These are phyloP conservation scores for Caenorhabditis uteleia DNA, from an alignment of 2,888 invertebrate genomes.

Conservation along the genomic window DNA sequence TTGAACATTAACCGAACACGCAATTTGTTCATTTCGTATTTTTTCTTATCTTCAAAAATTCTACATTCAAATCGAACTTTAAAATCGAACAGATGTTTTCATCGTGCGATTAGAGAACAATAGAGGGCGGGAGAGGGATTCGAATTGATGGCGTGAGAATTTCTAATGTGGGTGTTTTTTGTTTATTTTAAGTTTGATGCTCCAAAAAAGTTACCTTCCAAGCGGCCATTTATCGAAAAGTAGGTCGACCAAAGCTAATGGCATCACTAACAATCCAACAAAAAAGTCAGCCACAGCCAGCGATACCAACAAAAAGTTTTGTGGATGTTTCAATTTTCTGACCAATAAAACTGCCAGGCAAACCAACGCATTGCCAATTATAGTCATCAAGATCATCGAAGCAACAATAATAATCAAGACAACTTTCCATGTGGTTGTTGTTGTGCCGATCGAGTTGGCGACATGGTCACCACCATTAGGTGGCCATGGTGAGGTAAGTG, in stretches of 20 bases:
- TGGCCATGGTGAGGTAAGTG: constrained; percentile 41
- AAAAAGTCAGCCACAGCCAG: constrained; percentile 74
- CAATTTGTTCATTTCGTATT: too few species aligned
- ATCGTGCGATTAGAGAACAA: too few species aligned
- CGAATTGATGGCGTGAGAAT: too few species aligned
- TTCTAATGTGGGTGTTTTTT: too few species aligned
- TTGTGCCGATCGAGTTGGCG: not conserved
- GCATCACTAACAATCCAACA: constrained; percentile 74
- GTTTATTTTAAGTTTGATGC: too few species aligned
- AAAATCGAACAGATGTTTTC: too few species aligned
- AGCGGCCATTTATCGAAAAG: constrained; percentile 51
- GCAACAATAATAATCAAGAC: constrained; percentile 69
- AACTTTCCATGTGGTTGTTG: constrained; percentile 12
- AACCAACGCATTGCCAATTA: constrained; percentile 74
- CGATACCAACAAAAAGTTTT: constrained; percentile 71
- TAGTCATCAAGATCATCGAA: constrained; percentile 71
- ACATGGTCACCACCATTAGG: constrained; percentile 7
- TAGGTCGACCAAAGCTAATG: constrained; percentile 71
- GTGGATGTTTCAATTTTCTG: constrained; percentile 70
- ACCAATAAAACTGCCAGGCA: constrained; percentile 74
- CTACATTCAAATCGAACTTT: too few species aligned
- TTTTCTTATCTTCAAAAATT: too few species aligned
- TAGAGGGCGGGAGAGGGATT: too few species aligned
- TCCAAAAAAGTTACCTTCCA: constrained; percentile 36
- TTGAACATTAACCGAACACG: too few species aligned